Evolutionary conservation across 30 jellyfish, hydroid and myxozoan genomes (phyloP).

Genomic region (Aurelia sp.): DNA sequence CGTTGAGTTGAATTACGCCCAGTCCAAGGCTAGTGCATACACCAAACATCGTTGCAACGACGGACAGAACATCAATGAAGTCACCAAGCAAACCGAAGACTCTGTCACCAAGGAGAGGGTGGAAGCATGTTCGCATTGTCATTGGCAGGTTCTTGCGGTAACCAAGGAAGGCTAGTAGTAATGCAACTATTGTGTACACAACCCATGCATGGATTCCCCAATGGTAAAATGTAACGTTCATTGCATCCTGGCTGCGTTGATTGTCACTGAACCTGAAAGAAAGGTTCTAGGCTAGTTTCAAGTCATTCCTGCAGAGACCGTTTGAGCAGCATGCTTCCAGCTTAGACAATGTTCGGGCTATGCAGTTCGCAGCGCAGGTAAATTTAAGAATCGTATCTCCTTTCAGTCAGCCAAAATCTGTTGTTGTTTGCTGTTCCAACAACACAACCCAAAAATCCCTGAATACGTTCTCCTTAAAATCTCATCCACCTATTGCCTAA

Average conservation of each 20-base stretch:
- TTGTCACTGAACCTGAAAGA: slow-evolving; percentile 71
- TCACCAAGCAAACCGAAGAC: slow-evolving; percentile 90
- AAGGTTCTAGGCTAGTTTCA: not conserved
- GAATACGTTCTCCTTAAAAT: too few relatives aligned
- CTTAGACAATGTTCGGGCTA: too few relatives aligned
- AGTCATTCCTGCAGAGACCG: too few relatives aligned
- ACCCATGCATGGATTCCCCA: slow-evolving; percentile 98
- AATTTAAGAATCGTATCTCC: too few relatives aligned
- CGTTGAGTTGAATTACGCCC: slow-evolving; percentile 89
- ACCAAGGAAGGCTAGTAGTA: slow-evolving; percentile 78
- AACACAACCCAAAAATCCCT: too few relatives aligned
- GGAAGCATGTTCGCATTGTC: slow-evolving; percentile 96
- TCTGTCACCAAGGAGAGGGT: slow-evolving; percentile 89
- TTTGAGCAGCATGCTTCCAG: too few relatives aligned
- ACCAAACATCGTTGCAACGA: slow-evolving; percentile 96
- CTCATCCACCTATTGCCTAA: too few relatives aligned
- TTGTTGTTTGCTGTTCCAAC: too few relatives aligned
- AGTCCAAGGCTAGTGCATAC: slow-evolving; percentile 97
- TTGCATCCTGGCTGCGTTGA: slow-evolving; percentile 91
- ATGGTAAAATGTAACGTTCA: slow-evolving; percentile 84
- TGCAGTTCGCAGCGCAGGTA: too few relatives aligned
- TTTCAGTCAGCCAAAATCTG: too few relatives aligned
- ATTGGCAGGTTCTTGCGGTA: slow-evolving; percentile 91
- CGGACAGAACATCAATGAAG: slow-evolving; percentile 79
- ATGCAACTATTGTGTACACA: slow-evolving; percentile 83